These are phyloP conservation scores for Leucophenga montana DNA, from an alignment of 2,888 invertebrate species.

Conservation along the genomic window DNA sequence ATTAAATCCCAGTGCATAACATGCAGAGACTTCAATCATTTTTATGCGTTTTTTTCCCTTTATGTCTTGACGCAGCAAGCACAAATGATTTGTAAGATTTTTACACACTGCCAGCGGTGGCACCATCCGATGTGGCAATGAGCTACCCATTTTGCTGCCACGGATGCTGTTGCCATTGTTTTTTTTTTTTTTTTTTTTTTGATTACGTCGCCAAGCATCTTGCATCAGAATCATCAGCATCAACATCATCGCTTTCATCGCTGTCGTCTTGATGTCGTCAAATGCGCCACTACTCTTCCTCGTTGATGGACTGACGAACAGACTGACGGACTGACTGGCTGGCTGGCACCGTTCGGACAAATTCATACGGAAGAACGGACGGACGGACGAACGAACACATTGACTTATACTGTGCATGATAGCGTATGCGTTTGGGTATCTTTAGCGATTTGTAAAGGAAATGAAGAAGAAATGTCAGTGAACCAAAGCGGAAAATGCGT, in stretches of 20 bases:
- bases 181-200: too few species aligned
- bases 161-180: conserved; percentile 13
- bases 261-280: not conserved
- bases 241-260: not conserved
- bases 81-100: conserved; percentile 27
- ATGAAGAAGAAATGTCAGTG: conserved; percentile 32
- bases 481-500: conserved; percentile 32
- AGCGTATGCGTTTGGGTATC: conserved; percentile 13
- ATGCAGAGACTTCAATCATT: conserved; percentile 24
- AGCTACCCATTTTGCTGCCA: not conserved
- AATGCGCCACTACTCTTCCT: too few species aligned
- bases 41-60: conserved; percentile 26
- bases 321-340: not conserved
- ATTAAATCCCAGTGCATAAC: conserved; percentile 19
- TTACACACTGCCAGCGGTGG: not conserved
- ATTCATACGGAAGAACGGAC: not conserved
- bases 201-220: conserved; percentile 14
- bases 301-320: not conserved
- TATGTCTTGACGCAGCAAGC: not conserved
- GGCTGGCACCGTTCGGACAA: too few species aligned
- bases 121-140: conserved; percentile 1
- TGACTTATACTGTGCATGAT: conserved; percentile 12
- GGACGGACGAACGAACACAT: not conserved
- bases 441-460: conserved; percentile 33
- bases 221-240: conserved; percentile 14